phyloP scores from a whole-genome alignment of 2,888 invertebrate genomes.

The Erebia aethiops region DNA sequence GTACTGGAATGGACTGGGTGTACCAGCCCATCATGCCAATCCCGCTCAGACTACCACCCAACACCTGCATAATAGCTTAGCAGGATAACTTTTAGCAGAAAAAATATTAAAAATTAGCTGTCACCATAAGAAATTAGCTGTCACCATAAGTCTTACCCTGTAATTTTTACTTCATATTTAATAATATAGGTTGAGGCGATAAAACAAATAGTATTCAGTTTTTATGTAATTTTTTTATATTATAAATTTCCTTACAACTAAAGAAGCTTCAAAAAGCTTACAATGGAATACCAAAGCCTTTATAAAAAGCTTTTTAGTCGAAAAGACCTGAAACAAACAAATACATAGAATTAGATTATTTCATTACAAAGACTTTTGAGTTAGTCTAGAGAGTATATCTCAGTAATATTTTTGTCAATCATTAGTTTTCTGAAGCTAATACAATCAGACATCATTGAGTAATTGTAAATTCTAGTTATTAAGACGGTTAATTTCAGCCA shows the following conservation, averaged over 20 bases:
- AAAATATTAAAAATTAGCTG: no score
- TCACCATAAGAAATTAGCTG: no score
- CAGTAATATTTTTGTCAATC: slow-evolving; percentile 63
- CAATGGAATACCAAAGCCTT: slow-evolving; percentile 73
- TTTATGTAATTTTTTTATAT: slow-evolving; percentile 64
- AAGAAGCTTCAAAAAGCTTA: slow-evolving; percentile 75
- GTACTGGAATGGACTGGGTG: no score
- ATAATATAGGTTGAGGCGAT: not conserved
- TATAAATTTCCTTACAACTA: slow-evolving; percentile 73
- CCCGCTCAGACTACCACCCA: no score
- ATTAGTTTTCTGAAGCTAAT: slow-evolving; percentile 82
- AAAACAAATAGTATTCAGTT: slow-evolving; percentile 39
- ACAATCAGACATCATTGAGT: slow-evolving; percentile 82
- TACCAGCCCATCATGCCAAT: no score
- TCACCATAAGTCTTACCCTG: no score
- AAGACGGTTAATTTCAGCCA: no score
- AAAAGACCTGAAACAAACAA: slow-evolving; percentile 87
- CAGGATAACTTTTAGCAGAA: no score
- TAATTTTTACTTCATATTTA: no score
- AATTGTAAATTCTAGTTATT: not conserved
- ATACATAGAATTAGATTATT: slow-evolving; percentile 45
- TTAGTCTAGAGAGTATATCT: slow-evolving; percentile 41
- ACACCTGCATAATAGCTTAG: no score
- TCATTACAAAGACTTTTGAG: not conserved
- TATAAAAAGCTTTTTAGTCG: slow-evolving; percentile 84